Evolutionary conservation across 2,888 invertebrate species (phyloP), one percentile per base, ranked within the genome.

Genomic region (Cataglyphis altisquamis): DNA sequence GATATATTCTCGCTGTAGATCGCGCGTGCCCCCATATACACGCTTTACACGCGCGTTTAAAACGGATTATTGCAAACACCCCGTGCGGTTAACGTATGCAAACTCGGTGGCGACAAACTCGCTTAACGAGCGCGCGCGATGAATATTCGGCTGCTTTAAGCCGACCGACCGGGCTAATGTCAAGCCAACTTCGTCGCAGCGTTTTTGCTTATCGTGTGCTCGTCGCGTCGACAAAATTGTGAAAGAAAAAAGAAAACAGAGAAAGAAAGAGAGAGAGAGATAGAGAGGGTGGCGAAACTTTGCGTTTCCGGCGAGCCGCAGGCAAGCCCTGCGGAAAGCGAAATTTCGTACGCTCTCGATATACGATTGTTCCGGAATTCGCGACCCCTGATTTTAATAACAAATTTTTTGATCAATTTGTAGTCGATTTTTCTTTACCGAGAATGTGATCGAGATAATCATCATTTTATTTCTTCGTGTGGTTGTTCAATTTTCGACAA

Each of bases 41-140:
- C 70, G 70, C 62, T 80, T 80, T 80, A 80, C 60, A 70, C 60
- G 45, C 64, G 70, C 78, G 48, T 80, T 80, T 70, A 68, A 80
- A 80, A 80, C 70, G 78, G 78, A 80, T 80, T 70, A 80, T 80
- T 70, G 70, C 78, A 70, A 80, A 80, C 78, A 80, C 68, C 60
- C 55, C 78, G 60, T 41, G 70, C 70, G 78, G 70, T 77, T 77
- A 80, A 80, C 78, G 78, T 80, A 80, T 80, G 78, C 78, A 80
- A 80, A 80, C 78, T 80, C 78, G 70, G 70, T 60, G 78, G 78
- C 78, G 78, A 80, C 78, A 80, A 80, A 80, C 70, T 80, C 70
- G 78, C 70, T 70, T 80, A 80, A 80, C 68, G 21, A 68, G 68
- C 68, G 39, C 77, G 68, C 70, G 78, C 78, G 78, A 70, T 80